These are phyloP conservation scores for Remorina albescens DNA, from an alignment of 2,797 vertebrate genomes.

Conservation along the genomic window DNA sequence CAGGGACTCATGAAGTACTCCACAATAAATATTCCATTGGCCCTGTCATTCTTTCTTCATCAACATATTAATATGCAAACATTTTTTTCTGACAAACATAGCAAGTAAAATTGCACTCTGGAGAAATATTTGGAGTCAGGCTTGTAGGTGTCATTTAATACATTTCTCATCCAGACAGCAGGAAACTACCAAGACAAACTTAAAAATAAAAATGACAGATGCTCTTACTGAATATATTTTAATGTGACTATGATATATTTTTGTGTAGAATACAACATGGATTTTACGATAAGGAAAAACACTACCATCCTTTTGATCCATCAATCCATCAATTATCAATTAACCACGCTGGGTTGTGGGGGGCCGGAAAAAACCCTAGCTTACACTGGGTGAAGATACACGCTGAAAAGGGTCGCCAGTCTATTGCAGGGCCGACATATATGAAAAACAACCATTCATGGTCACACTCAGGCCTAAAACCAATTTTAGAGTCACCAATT, in stretches of 20 bases:
- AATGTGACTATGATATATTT: background rate
- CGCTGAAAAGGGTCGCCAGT: no score
- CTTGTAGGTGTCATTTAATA: conserved; percentile 4
- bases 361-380: no score
- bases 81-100: conserved; percentile 28
- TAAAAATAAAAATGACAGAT: background rate
- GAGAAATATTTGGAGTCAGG: conserved; percentile 15
- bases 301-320: background rate
- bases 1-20: conserved; percentile 41
- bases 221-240: background rate
- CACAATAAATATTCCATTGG: conserved; percentile 51
- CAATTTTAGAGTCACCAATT: no score
- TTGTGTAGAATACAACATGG: background rate
- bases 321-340: no score
- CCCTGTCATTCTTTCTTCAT: conserved; percentile 31
- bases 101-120: conserved; percentile 24
- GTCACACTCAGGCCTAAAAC: no score
- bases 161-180: conserved; percentile 10
- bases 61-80: conserved; percentile 44
- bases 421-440: no score
- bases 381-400: no score
- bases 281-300: background rate
- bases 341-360: no score
- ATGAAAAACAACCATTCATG: no score
- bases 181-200: background rate